Evolutionary conservation across 2,113 vertebrate species (phyloP).

Genomic region (Jaculus jaculus): DNA sequence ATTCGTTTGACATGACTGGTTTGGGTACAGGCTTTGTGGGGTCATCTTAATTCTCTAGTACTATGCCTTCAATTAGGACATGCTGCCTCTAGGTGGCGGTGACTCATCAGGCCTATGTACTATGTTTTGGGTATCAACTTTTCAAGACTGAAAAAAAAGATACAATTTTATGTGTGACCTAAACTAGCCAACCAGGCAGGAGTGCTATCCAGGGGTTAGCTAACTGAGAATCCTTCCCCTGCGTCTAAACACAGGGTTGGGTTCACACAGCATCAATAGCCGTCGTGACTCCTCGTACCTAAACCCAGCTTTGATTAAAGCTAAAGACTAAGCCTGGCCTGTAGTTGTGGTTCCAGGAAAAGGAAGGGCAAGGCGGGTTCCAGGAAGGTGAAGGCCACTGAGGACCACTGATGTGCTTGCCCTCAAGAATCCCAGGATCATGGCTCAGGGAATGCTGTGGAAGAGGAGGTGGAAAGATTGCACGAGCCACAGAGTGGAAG

Average conservation of each 20-base stretch:
- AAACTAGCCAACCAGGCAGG: not conserved
- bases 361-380: not conserved
- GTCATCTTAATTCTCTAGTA: not conserved
- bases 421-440: not conserved
- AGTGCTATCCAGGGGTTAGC: not conserved
- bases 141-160: not conserved
- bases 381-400: not conserved
- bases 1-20: accelerated
- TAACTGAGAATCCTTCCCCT: not conserved
- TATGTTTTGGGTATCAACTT: too few species aligned
- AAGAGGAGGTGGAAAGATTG: too few species aligned
- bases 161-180: not conserved
- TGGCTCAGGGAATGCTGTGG: too few species aligned
- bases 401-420: accelerated
- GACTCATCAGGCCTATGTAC: too few species aligned
- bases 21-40: accelerated
- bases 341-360: accelerated
- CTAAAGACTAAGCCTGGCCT: not conserved
- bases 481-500: too few species aligned
- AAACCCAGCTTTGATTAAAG: too few species aligned
- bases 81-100: not conserved
- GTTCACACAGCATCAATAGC: accelerated
- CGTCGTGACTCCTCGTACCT: accelerated
- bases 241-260: not conserved
- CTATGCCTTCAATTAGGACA: not conserved